These are phyloP conservation scores for Acronicta psi DNA, from an alignment of 2,888 invertebrate species.

Conservation along the genomic window DNA sequence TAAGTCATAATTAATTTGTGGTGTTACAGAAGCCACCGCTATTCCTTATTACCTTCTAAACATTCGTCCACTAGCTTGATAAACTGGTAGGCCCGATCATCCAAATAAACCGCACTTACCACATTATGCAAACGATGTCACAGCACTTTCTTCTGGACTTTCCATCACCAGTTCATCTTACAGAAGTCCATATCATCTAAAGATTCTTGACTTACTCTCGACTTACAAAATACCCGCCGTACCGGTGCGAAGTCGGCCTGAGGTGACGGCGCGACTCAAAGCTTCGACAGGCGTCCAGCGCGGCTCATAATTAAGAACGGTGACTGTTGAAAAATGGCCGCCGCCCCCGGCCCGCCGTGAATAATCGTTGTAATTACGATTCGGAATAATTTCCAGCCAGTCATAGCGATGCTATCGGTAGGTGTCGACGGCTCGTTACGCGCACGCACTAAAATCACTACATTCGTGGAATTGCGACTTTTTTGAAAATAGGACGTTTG, in stretches of 20 bases:
- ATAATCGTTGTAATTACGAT: conserved; percentile 89
- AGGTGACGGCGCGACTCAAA: conserved; percentile 88
- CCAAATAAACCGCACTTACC: neutral
- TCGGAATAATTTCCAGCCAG: conserved; percentile 89
- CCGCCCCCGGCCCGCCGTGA: conserved; percentile 89
- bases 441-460: conserved; percentile 78
- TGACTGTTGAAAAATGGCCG: conserved; percentile 89
- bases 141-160: neutral
- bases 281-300: conserved; percentile 88
- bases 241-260: conserved; percentile 79
- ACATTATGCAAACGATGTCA: neutral
- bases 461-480: conserved; percentile 79
- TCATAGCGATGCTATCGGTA: conserved; percentile 89
- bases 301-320: conserved; percentile 89
- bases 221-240: conserved; percentile 65
- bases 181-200: conserved; percentile 15
- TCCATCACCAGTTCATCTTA: neutral
- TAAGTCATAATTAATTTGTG: too few species aligned
- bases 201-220: conserved; percentile 27
- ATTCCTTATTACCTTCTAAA: too few species aligned
- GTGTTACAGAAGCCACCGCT: too few species aligned
- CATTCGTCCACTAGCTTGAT: too few species aligned
- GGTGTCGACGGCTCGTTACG: conserved; percentile 89
- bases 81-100: too few species aligned
- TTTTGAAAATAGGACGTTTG: conserved; percentile 59